A percentile compares a stretch with the other conserved stretches of the same genome.
phyloP scores from a whole-genome alignment of 2,797 vertebrate genomes.

The Sparus aurata region DNA sequence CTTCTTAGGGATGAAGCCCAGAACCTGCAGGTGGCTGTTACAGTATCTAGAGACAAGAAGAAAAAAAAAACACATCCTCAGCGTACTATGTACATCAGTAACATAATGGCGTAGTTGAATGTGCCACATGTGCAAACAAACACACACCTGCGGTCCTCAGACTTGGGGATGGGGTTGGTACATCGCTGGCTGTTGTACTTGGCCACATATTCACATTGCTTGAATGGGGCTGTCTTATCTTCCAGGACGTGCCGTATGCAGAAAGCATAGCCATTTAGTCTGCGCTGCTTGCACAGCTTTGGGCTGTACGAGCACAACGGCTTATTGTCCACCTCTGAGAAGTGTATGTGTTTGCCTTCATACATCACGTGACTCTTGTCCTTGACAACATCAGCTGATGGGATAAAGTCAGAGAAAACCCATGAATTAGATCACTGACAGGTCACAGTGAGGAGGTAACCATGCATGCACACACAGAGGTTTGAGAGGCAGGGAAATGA shows the following conservation, averaged over 20 bases:
- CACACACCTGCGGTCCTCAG: conserved; percentile 96
- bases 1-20: conserved; percentile 99
- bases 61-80: conserved; percentile 13
- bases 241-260: conserved; percentile 99
- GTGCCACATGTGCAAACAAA: conserved; percentile 2
- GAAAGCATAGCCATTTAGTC: conserved; percentile 99
- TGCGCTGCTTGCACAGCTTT: conserved; percentile 99
- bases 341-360: conserved; percentile 99
- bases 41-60: conserved; percentile 92
- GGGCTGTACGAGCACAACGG: conserved; percentile 99
- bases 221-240: conserved; percentile 99
- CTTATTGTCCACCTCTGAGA: conserved; percentile 99
- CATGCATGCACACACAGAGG: background rate
- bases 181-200: conserved; percentile 99
- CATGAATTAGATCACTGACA: conserved; percentile 55
- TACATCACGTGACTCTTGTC: conserved; percentile 99
- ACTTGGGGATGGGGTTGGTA: conserved; percentile 99
- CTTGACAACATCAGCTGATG: conserved; percentile 99
- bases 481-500: background rate
- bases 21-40: conserved; percentile 99
- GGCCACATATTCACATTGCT: conserved; percentile 99
- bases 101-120: background rate
- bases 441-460: conserved; percentile 14
- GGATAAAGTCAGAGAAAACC: conserved; percentile 61
- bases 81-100: background rate